Evolutionary conservation across 2,797 vertebrate species (phyloP), one percentile per base, ranked within the genome.

Genomic region (Diceros bicornis): DNA sequence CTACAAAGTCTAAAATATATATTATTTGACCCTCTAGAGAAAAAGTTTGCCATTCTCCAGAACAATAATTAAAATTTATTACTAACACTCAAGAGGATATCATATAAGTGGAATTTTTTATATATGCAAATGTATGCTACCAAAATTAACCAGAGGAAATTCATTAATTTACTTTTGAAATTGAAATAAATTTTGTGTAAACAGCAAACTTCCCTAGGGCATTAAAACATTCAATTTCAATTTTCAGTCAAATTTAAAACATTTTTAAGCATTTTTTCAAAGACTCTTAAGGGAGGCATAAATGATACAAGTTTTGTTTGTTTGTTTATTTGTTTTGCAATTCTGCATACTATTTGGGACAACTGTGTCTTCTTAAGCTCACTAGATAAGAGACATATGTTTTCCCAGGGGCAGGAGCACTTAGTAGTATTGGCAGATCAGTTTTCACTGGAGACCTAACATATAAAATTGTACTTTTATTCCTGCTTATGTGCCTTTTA

Each of bases 191-290:
- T 82, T 87, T 79, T 72, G 3, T 10, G 9, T 88, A 59, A 77
- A 69, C 21, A 52, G 14, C 3, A 18, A 87, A 74, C 8, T 77
- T 88, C 23, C 14, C 68, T 12, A 91, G 4, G 83, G 4, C 55
- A 47, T 57, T 77, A 77, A 90, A 87, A 68, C 11, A 75, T 77
- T 91, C 5, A 66, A 37, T 79, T 69, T 91, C 17, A 41, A 75
- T 21, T 41, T 64, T 69, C 8, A 32, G 11, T 82, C 47, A 71
- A 95, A 89, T 97, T 52, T 69, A 62, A 96, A 93, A 85, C 27
- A 44, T 83, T 78, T 77, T 74, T 8, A 96, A 41, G 14, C 14
- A 27, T 37, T 50, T 83, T 74, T n/a, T 25, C 14, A 77, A 50
- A 20, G 29, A 85, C 25, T 85, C 20, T 64, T 64, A 75, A 62